Conservation (phyloP, 2,888 invertebrate genomes). For the Melieria picta region DNA sequence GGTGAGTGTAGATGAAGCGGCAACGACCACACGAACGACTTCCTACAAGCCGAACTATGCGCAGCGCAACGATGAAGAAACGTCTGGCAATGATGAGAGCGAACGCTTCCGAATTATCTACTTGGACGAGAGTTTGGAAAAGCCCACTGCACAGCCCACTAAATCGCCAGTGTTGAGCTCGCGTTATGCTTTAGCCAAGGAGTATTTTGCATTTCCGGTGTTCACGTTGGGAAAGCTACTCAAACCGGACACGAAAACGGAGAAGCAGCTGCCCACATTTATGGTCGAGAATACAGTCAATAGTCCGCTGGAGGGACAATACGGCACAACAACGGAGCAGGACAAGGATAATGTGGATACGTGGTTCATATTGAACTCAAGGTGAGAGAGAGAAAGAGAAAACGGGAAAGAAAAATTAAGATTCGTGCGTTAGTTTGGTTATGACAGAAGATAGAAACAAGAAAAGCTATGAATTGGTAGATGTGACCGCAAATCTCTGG, state of each 20-base stretch:
- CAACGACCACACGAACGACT: slow-evolving; percentile 32
- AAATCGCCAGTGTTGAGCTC: slow-evolving; percentile 46
- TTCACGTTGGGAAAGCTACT: slow-evolving; percentile 55
- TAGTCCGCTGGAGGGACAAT: not conserved
- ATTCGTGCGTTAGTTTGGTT: too few species aligned
- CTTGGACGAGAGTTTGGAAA: slow-evolving; percentile 53
- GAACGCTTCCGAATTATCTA: slow-evolving; percentile 52
- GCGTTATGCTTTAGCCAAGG: slow-evolving; percentile 48
- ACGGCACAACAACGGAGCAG: not conserved
- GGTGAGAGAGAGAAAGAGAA: slow-evolving; percentile 44
- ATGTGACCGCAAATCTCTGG: too few species aligned
- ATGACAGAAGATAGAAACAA: too few species aligned
- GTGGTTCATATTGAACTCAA: slow-evolving; percentile 59
- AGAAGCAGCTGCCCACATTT: not conserved
- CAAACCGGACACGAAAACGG: slow-evolving; percentile 29
- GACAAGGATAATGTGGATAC: slow-evolving; percentile 42
- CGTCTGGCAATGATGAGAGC: slow-evolving; percentile 29
- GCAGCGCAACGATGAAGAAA: not conserved
- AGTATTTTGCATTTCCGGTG: slow-evolving; percentile 56
- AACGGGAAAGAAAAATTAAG: too few species aligned
- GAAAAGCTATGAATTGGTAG: too few species aligned
- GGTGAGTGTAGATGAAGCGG: not conserved
- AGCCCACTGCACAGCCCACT: slow-evolving; percentile 40
- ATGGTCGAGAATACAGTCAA: slow-evolving; percentile 17
- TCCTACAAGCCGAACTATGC: slow-evolving; percentile 35